Percentiles rank a stretch among this genome's conserved stretches.
Conservation (phyloP, 2,113 vertebrate genomes). For the Macheiramphus alcinus region DNA sequence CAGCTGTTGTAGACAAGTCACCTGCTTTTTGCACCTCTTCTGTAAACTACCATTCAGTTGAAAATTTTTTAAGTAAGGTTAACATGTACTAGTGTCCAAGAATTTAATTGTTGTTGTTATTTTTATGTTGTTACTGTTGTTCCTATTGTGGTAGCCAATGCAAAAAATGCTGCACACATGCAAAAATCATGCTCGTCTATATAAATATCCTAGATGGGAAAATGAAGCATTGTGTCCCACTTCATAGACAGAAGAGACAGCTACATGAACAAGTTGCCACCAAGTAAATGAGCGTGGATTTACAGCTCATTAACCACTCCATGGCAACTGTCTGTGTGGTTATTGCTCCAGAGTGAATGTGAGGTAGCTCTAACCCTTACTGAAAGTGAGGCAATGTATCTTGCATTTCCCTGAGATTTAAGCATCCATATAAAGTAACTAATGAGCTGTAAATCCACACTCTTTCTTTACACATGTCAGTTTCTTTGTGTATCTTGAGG, state of each 20-base stretch:
- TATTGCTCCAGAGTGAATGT: constrained; percentile 1
- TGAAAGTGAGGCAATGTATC: neutral
- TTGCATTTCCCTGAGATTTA: constrained; percentile 29
- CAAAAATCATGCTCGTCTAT: neutral
- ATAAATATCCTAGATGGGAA: neutral
- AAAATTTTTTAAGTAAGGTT: neutral
- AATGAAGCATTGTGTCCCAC: neutral
- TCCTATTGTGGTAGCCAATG: neutral
- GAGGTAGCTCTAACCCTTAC: constrained; percentile 17
- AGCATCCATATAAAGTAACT: neutral
- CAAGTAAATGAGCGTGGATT: constrained; percentile 17
- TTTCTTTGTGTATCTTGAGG: neutral
- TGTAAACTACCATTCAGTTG: neutral
- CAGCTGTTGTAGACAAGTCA: neutral
- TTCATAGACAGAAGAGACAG: constrained; percentile 11
- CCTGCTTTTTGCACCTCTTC: neutral
- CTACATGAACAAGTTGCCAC: constrained; percentile 9
- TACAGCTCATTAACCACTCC: constrained; percentile 58
- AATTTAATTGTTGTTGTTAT: neutral
- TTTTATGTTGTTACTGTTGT: neutral
- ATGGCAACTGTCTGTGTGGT: constrained; percentile 30
- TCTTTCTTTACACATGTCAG: neutral
- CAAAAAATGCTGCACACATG: neutral
- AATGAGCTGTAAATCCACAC: constrained; percentile 32
- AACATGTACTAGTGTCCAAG: neutral